Percentiles rank a stretch among this genome's conserved stretches.
These are phyloP conservation scores for Amyelois transitella DNA, from an alignment of 1,140 invertebrate genomes.

Conservation along the genomic window DNA sequence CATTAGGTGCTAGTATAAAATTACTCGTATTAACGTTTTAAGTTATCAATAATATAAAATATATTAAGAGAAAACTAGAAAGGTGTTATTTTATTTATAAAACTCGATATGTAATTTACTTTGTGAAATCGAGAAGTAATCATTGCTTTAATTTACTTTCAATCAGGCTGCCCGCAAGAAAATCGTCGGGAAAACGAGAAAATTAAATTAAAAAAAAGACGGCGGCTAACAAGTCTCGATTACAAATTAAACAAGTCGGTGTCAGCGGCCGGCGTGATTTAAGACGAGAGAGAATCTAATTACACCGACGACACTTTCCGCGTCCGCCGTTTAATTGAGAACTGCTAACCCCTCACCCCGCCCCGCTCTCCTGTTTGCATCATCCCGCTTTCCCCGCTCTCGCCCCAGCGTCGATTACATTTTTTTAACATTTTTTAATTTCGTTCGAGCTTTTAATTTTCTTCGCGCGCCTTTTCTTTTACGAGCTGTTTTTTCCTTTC, in stretches of 20 bases:
- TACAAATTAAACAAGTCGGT: conserved; percentile 70
- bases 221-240: conserved; percentile 68
- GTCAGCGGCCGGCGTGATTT: conserved; percentile 58
- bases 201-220: conserved; percentile 58
- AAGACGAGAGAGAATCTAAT: conserved; percentile 73
- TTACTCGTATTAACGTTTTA: no score
- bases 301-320: conserved; percentile 60
- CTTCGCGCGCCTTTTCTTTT: conserved; percentile 67
- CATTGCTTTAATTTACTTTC: conserved; percentile 39
- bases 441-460: conserved; percentile 70
- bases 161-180: conserved; percentile 30
- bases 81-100: not conserved
- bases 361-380: conserved; percentile 38
- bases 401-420: conserved; percentile 68
- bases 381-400: conserved; percentile 33
- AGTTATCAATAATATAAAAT: not conserved
- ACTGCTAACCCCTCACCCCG: conserved; percentile 28
- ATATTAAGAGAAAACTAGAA: no score
- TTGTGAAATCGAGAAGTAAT: conserved; percentile 19
- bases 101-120: not conserved
- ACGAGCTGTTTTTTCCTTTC: conserved; percentile 48
- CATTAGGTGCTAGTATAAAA: no score
- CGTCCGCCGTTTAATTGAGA: conserved; percentile 68
- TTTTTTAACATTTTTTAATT: conserved; percentile 73
- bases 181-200: conserved; percentile 39